A percentile compares a stretch with the other conserved stretches of the same genome.
phyloP scores from a whole-genome alignment of 1,140 invertebrate species.

The Trachymyrmex septentrionalis region DNA sequence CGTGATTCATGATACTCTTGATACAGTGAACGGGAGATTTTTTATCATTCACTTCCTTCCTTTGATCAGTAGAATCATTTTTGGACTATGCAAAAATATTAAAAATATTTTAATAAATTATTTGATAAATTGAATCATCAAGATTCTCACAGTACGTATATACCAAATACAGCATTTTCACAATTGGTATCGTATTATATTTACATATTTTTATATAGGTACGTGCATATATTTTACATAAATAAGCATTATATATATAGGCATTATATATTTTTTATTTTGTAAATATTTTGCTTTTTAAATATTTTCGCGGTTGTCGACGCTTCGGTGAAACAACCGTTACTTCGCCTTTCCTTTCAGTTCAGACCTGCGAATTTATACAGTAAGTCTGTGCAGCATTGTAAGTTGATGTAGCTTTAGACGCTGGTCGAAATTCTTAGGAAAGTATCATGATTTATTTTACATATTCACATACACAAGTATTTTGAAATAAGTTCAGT shows the following conservation, averaged over 20 bases:
- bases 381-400: neutral
- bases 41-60: neutral
- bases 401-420: neutral
- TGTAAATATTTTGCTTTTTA: neutral
- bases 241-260: too few species aligned
- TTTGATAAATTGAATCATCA: too few species aligned
- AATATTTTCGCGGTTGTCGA: neutral
- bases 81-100: neutral
- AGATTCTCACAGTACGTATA: too few species aligned
- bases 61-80: neutral
- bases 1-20: neutral
- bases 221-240: neutral
- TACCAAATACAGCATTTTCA: neutral
- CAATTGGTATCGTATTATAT: neutral
- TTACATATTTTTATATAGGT: neutral
- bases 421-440: neutral
- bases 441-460: neutral
- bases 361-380: neutral
- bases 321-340: neutral
- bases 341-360: neutral
- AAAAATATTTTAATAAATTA: neutral
- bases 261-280: slow-evolving; percentile 3
- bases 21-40: neutral
- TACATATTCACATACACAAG: neutral
- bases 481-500: neutral